phyloP scores from a whole-genome alignment of 1,140 invertebrate genomes.

The Helicoverpa zea region DNA sequence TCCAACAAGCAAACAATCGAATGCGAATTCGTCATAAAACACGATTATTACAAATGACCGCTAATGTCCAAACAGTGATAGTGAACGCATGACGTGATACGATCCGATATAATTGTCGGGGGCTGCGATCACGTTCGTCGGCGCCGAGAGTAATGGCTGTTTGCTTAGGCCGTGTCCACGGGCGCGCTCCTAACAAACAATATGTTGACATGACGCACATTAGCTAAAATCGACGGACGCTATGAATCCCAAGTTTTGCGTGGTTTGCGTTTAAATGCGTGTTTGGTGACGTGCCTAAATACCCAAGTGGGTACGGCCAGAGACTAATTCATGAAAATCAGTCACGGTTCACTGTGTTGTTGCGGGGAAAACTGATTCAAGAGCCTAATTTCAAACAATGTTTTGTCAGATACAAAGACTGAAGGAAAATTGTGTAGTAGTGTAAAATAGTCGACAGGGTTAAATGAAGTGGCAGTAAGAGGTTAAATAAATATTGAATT shows the following conservation, averaged over 20 bases:
- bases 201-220: constrained; percentile 70
- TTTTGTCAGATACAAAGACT: no score
- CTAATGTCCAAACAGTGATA: constrained; percentile 44
- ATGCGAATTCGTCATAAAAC: constrained; percentile 33
- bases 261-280: constrained; percentile 42
- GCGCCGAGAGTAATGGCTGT: constrained; percentile 73
- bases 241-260: constrained; percentile 55
- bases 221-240: constrained; percentile 66
- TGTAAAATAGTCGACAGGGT: no score
- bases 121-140: constrained; percentile 63
- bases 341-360: background rate
- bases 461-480: no score
- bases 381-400: no score
- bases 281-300: constrained; percentile 41
- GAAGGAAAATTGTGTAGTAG: no score
- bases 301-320: background rate
- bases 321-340: constrained; percentile 9
- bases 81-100: constrained; percentile 42
- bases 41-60: constrained; percentile 46
- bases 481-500: background rate
- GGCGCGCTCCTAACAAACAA: constrained; percentile 54
- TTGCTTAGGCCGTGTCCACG: constrained; percentile 75
- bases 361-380: no score
- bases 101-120: constrained; percentile 56
- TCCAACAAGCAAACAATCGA: constrained; percentile 5